Conservation (phyloP, 2,797 vertebrate genomes). For the Centroberyx gerrardi region DNA sequence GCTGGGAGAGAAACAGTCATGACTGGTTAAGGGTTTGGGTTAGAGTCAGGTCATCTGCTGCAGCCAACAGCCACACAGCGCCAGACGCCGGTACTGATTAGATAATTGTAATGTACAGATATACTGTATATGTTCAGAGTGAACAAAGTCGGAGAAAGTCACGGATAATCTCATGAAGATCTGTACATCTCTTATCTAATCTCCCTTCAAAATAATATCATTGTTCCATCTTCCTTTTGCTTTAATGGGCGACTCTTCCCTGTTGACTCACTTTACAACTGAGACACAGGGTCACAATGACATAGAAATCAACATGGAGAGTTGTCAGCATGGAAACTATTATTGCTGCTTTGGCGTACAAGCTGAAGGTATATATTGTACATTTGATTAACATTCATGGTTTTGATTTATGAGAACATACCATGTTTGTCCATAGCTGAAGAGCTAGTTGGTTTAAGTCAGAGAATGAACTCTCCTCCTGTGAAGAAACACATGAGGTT, state of each 20-base stretch:
- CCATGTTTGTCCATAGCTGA: slow-evolving; percentile 83
- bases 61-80: slow-evolving; percentile 10
- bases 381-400: neutral
- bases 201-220: slow-evolving; percentile 10
- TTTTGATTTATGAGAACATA: slow-evolving; percentile 47
- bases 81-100: slow-evolving; percentile 1
- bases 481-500: slow-evolving; percentile 26
- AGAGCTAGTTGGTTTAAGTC: slow-evolving; percentile 57
- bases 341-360: neutral
- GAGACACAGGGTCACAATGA: slow-evolving; percentile 21
- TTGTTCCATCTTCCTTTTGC: slow-evolving; percentile 32
- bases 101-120: slow-evolving; percentile 14
- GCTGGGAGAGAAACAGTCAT: slow-evolving; percentile 57
- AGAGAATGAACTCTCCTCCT: slow-evolving; percentile 32
- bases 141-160: slow-evolving; percentile 23
- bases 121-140: neutral
- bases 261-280: slow-evolving; percentile 36
- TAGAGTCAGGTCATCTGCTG: neutral
- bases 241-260: slow-evolving; percentile 1
- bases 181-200: slow-evolving; percentile 71
- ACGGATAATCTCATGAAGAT: slow-evolving; percentile 26
- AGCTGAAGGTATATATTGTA: neutral
- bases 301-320: neutral
- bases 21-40: slow-evolving; percentile 33
- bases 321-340: neutral